Evolutionary conservation across 2,797 vertebrate genomes (phyloP).

Genomic region (Euphonia xanthogaster): DNA sequence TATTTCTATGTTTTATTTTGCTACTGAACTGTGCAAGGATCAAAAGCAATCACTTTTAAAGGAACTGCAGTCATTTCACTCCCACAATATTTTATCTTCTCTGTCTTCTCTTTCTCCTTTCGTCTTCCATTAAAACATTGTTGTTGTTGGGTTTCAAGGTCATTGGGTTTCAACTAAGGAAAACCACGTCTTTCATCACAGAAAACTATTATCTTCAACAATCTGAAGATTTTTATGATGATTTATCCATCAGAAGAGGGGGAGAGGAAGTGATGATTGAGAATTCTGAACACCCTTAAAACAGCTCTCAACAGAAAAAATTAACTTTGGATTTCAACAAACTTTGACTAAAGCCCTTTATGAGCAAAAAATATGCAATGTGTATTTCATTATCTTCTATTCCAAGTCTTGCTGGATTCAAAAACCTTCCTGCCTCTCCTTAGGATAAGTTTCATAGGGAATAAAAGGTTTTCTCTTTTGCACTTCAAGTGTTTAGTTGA

Average conservation of each 20-base stretch:
- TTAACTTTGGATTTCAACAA: background rate
- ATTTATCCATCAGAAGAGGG: background rate
- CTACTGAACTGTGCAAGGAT: background rate
- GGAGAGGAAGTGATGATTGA: background rate
- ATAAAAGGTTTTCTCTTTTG: background rate
- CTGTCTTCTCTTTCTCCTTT: background rate
- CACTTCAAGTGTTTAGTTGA: background rate
- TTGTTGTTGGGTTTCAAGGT: background rate
- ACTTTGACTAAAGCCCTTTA: background rate
- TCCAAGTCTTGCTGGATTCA: background rate
- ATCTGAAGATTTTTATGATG: background rate
- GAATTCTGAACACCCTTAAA: background rate
- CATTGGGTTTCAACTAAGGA: background rate
- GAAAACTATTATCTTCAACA: background rate
- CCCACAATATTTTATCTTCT: background rate
- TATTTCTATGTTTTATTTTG: background rate
- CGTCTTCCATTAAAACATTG: background rate
- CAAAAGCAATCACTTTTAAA: background rate
- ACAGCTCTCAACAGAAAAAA: background rate
- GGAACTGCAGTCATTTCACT: background rate
- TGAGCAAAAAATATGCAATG: background rate
- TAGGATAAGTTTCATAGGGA: background rate
- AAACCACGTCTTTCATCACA: background rate
- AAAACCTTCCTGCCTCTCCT: background rate
- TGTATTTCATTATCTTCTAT: background rate